A percentile compares a stretch with the other conserved stretches of the same genome.
Evolutionary conservation across 2,113 vertebrate species (phyloP).

Genomic region (Catagonus wagneri): DNA sequence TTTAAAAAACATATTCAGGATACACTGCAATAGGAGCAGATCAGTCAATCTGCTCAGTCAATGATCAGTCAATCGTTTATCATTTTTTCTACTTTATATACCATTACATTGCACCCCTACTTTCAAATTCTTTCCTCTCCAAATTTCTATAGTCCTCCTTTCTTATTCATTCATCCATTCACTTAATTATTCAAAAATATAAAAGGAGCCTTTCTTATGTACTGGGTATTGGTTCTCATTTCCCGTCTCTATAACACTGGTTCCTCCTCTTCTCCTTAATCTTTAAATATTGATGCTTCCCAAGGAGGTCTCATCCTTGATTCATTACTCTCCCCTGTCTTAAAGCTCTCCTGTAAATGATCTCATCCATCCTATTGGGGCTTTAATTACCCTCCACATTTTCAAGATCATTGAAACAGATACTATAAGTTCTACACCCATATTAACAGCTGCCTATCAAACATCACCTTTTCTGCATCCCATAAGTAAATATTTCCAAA

Average conservation of each 20-base stretch:
- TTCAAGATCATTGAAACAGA: not conserved
- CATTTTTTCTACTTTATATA: not conserved
- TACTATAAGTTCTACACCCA: not conserved
- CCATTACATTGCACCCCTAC: not conserved
- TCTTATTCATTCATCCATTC: not conserved
- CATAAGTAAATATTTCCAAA: not conserved
- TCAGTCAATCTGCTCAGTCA: not conserved
- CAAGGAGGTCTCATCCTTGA: not conserved
- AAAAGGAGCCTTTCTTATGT: not conserved
- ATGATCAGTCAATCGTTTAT: not conserved
- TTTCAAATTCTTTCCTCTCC: not conserved
- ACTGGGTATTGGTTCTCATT: not conserved
- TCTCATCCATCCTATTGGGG: not conserved
- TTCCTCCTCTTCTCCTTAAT: not conserved
- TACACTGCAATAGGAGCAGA: not conserved
- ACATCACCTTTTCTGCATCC: not conserved
- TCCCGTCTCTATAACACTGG: not conserved
- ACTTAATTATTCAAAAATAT: not conserved
- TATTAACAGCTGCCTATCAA: not conserved
- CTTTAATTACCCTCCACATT: slow-evolving; percentile 5
- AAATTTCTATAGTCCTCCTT: not conserved
- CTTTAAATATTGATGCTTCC: not conserved
- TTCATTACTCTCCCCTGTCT: not conserved
- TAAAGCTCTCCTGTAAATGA: not conserved
- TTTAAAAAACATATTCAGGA: not conserved